A percentile compares a stretch with the other conserved stretches of the same genome.
Conservation (phyloP, 2,888 invertebrate genomes). For the Apotomis turbidana region DNA sequence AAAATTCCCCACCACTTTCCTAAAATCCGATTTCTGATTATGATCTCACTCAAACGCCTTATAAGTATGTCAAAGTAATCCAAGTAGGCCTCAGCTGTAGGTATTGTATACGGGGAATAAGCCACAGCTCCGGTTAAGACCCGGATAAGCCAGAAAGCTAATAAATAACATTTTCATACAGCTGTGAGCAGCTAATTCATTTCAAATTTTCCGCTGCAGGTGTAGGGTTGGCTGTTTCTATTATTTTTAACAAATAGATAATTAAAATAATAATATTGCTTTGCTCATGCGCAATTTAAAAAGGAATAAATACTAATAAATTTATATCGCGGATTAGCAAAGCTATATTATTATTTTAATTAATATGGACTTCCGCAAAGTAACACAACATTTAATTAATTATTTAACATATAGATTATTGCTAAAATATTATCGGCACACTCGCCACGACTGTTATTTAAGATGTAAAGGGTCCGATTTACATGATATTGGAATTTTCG, state of each 20-base stretch:
- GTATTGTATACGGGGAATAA: background rate
- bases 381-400: too few species aligned
- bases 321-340: too few species aligned
- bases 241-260: background rate
- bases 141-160: slow-evolving; percentile 11
- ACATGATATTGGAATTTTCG: background rate
- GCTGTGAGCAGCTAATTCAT: slow-evolving; percentile 14
- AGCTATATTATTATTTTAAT: too few species aligned
- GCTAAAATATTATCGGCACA: too few species aligned
- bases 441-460: background rate
- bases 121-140: slow-evolving; percentile 2
- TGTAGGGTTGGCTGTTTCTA: slow-evolving; percentile 5
- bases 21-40: too few species aligned
- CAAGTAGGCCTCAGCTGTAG: background rate
- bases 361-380: too few species aligned
- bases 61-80: background rate
- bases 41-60: too few species aligned
- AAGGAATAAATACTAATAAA: too few species aligned
- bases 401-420: too few species aligned
- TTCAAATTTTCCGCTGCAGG: slow-evolving; percentile 3
- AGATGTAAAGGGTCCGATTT: background rate
- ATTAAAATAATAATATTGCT: too few species aligned
- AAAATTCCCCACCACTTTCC: too few species aligned
- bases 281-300: too few species aligned
- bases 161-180: slow-evolving; percentile 28